Evolutionary conservation across 2,888 invertebrate species (phyloP).

Genomic region (Melinaea menophilus): DNA sequence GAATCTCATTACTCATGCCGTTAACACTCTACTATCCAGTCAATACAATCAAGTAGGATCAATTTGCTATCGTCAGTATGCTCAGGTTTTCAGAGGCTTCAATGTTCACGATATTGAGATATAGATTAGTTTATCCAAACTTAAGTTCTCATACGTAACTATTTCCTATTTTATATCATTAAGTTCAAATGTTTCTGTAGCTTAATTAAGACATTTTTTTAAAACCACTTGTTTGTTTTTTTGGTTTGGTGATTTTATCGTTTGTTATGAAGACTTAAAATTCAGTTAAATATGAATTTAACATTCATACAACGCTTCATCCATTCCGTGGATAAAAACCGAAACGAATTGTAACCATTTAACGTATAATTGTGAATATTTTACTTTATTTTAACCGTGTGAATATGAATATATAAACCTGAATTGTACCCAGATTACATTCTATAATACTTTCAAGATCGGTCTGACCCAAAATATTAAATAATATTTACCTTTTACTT

Average conservation of each 20-base stretch:
- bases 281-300: background rate
- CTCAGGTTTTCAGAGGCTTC: conserved; percentile 8
- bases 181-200: no score
- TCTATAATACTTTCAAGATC: conserved; percentile 12
- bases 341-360: conserved; percentile 3
- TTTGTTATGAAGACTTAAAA: background rate
- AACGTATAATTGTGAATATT: conserved; percentile 6
- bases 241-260: background rate
- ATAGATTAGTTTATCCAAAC: background rate
- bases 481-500: conserved; percentile 18
- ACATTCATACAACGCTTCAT: background rate
- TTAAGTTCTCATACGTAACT: no score
- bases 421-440: conserved; percentile 2
- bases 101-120: background rate
- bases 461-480: conserved; percentile 12
- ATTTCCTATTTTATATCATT: no score
- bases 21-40: conserved; percentile 28
- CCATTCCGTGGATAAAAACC: conserved; percentile 1
- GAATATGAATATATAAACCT: background rate
- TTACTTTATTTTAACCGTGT: background rate
- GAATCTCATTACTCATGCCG: conserved; percentile 34
- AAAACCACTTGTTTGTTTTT: background rate
- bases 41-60: conserved; percentile 34
- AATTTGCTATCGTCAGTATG: conserved; percentile 26
- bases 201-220: background rate